Evolutionary conservation across 2,888 invertebrate genomes (phyloP), one percentile per base, ranked within the genome.

Genomic region (Ophion obscuratus): DNA sequence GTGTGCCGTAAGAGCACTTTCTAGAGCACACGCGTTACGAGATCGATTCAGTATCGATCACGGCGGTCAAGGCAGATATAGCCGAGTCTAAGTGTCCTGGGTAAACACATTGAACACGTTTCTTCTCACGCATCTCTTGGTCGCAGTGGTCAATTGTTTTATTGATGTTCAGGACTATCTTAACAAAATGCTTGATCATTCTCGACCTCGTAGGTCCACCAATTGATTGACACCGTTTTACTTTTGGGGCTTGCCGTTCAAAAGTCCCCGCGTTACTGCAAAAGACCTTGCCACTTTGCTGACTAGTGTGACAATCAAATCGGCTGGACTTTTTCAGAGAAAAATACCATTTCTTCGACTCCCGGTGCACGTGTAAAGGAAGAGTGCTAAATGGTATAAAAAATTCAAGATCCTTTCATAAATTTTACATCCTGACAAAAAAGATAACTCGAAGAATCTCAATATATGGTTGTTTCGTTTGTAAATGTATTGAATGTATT

Each of bases 1-100:
- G 91, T 92, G 90, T 90, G 90, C 88, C 88, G 83, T 86, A 86
- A 86, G 89, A 91, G 92, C 90, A 91, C 91, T 92, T 90, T 92
- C 92, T 91, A 89, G 91, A 92, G 90, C 91, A 92, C 87, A 59
- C 53, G 88, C 47, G 89, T 88, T 90, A 81, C 80, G 73, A 78
- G 81, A 84, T 68, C 84, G 64, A 85, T 76, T 59, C 80, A 74
- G 44, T 47, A 47, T 44, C 53, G 75, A 82, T 81, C 81, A 64
- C 79, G 87, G 87, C 75, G 88, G 87, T 88, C 88, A 88, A 88
- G 88, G 88, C 81, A 80, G 73, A 53, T 59, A 27, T 20, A 68
- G 61, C 75, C 40, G 40, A 24, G 24, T 47, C 62, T 57, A 44
- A 73, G 66, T 36, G 70, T 4, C 31, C 57, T 64, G n/a, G 53